Evolutionary conservation across 1,140 invertebrate genomes (phyloP), one percentile per base, ranked within the genome.

Genomic region (Dreissena rostriformis): DNA sequence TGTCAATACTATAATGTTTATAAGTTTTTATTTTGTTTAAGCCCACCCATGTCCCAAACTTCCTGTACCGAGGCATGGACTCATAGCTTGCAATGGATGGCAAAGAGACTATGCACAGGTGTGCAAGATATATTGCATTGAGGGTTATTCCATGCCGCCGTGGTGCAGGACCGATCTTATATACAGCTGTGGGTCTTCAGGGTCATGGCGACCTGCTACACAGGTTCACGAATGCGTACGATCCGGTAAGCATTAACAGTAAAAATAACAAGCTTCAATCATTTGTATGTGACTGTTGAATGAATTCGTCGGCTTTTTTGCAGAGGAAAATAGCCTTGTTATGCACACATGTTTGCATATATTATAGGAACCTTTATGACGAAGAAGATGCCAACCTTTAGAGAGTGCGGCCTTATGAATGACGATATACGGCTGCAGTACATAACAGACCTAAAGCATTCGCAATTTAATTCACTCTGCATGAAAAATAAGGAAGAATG

Each of bases 61-160:
- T 5, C 22, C 19, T 17, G 24, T 28, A 17, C 67, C 67, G 67
- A 68, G 26, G 19, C 19, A 68, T 39, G 67, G 67, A 68, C 26
- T 28, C 5, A 26, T 19, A 17, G 67, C 29, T 68, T 68, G 67
- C 26, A 68, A 68, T 15, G 67, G 67, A 68, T 68, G 67, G 67
- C 22, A 68, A 8, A 68, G 6, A 68, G 67, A 68, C 19, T 68
- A 68, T 26, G 67, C 67, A 4, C 2, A n/a, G 26, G 26, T 68
- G 67, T 68, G 67, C 67, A 68, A 68, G 67, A 6, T 22, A 17
- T 68, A 28, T 17, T 68, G 67, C 15, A 1, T 22, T 26, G 29
- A 24, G 15, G 67, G 67, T 17, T 68, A 22, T 68, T 17, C 24
- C 2, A 6, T 39, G 26, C 67, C 67, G 4, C 67, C 67, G 17